These are phyloP conservation scores for Xenopus tropicalis DNA, from an alignment of 2,113 vertebrate species.

Conservation along the genomic window DNA sequence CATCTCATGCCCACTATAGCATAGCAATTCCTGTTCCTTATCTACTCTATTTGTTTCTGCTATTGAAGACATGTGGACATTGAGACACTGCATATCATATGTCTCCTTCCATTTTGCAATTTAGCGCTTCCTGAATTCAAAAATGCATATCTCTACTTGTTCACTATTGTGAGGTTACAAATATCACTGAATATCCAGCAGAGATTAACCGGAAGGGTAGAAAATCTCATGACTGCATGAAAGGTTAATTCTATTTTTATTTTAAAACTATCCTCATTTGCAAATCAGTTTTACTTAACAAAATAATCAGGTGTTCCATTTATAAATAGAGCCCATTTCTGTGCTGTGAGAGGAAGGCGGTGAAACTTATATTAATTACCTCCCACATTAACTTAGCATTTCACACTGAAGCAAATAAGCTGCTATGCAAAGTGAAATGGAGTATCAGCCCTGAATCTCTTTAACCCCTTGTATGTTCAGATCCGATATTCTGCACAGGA, in stretches of 20 bases:
- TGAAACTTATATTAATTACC: slow-evolving; percentile 35
- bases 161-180: too few relatives aligned
- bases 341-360: neutral
- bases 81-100: too few relatives aligned
- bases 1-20: too few relatives aligned
- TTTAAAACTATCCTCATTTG: slow-evolving; percentile 24
- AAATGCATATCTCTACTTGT: too few relatives aligned
- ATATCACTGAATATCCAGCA: neutral
- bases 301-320: slow-evolving; percentile 32
- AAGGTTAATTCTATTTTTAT: slow-evolving; percentile 13
- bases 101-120: too few relatives aligned
- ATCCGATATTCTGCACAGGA: too few relatives aligned
- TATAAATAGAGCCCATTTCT: slow-evolving; percentile 18
- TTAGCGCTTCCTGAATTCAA: too few relatives aligned
- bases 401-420: slow-evolving; percentile 28
- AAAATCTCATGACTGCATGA: neutral
- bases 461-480: neutral
- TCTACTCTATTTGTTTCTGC: too few relatives aligned
- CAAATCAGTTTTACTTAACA: slow-evolving; percentile 3
- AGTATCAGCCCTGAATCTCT: neutral
- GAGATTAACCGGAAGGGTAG: neutral
- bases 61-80: too few relatives aligned
- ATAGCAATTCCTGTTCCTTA: too few relatives aligned
- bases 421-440: slow-evolving; percentile 1
- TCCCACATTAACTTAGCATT: slow-evolving; percentile 30